These are phyloP conservation scores for Tetragonula carbonaria DNA, from an alignment of 2,888 invertebrate species.

Conservation along the genomic window DNA sequence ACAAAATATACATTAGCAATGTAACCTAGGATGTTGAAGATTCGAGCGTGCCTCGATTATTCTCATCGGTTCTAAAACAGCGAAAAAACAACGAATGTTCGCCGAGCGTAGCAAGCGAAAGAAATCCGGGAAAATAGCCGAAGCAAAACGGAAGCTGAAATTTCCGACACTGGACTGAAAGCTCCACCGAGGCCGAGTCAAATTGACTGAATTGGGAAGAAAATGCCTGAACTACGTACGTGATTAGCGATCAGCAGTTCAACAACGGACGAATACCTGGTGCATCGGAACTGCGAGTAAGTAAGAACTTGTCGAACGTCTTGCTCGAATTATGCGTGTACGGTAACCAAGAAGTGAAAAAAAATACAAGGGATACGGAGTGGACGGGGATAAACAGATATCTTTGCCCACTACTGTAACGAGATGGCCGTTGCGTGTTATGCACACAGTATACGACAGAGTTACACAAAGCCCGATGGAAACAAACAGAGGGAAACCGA, in stretches of 20 bases:
- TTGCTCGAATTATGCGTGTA: conserved; percentile 18
- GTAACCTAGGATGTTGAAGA: conserved; percentile 27
- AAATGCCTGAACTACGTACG: neutral
- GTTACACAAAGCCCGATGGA: conserved; percentile 53
- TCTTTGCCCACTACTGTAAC: conserved; percentile 40
- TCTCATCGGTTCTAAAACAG: conserved; percentile 7
- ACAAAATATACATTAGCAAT: conserved; percentile 18
- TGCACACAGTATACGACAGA: conserved; percentile 41
- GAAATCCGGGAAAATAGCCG: conserved; percentile 13
- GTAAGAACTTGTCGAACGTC: conserved; percentile 15
- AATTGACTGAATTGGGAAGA: conserved; percentile 10
- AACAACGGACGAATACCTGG: conserved; percentile 25
- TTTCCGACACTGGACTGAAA: neutral
- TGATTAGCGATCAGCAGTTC: conserved; percentile 24
- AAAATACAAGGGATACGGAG: conserved; percentile 29
- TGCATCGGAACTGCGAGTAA: conserved; percentile 24
- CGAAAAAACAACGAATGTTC: conserved; percentile 24
- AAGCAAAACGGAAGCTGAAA: conserved; percentile 7
- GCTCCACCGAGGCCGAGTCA: neutral
- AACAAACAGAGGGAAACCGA: conserved; percentile 70
- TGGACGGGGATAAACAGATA: conserved; percentile 41
- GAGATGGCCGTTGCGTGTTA: conserved; percentile 55
- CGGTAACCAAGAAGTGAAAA: conserved; percentile 24
- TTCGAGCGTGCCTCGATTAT: conserved; percentile 3
- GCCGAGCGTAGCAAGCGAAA: conserved; percentile 7